Evolutionary conservation across 2,888 invertebrate genomes (phyloP), one percentile per base, ranked within the genome.

Genomic region (Elmis aenea): DNA sequence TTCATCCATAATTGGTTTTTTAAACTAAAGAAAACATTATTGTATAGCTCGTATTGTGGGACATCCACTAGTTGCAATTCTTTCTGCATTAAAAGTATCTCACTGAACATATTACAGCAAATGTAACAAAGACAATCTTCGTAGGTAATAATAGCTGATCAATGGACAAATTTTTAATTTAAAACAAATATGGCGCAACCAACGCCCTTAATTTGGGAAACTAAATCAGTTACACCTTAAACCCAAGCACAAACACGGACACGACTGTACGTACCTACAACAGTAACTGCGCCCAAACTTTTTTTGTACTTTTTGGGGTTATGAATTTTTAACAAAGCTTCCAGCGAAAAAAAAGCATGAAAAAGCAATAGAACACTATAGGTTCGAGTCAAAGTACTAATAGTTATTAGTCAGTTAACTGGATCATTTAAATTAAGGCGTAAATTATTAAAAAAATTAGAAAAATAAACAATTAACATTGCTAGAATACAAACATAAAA

Each of bases 281-380:
- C 11, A 24, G 21, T 15, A 23, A 12, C 26, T 28, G 33, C 33
- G 14, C 26, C 26, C 23, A 38, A 35, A 33, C 46, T 42, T 60
- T 61, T 62, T 66, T 63, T 60, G 59, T 48, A 54, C 57, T 60
- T 66, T 66, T 66, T 64, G 64, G 64, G 66, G 68, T 68, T 68
- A 68, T 68, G 66, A 68, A 66, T 68, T 66, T 66, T 67, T 67
- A 66, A 67, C 58, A 48, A 54, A 45, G 50, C 48, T 49, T 52
- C 35, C 38, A 43, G 45, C 33, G 27, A 29, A 33, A 34, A 42
- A 38, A 38, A 31, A 21, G 12, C 26, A 12, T 24, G 28, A 33
- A 33, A 28, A 22, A 14, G 21, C 29, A 21, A 15, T 16, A 37
- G 22, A 27, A 16, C 5, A 11, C 5, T 4, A 5, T 13, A 13